Base-by-base conservation (phyloP, 2,113 vertebrate species). In the Hiodon alosoides region DNA sequence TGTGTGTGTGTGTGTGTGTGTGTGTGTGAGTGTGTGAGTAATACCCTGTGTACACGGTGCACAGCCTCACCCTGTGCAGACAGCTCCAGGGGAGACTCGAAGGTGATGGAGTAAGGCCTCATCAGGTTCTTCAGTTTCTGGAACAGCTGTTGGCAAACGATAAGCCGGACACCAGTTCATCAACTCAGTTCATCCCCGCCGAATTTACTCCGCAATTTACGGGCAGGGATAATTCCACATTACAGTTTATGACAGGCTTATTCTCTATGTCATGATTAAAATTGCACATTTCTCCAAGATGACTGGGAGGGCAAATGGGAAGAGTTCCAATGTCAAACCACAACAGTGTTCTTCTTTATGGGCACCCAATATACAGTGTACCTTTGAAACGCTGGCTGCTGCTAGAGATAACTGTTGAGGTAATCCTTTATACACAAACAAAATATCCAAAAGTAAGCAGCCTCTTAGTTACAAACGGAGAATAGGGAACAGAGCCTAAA, bases 91-190 rank as follows among this genome's bases (percentile, higher is more conserved):
- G 97, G 97, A 54, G 97, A 98, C 90, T 97, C 93, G 5, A 99
- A 98, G 82, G 92, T 92, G 60, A 98, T 94, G 83, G 92, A 93
- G 86, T 96, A 94, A 85, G 97, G 97, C 88, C 92, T 97, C 97
- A 99, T 98, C 88, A 99, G 93, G 85, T 93, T 96, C 91, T 96
- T 98, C 89, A 99, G 92, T 84, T 96, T 98, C 91, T 94, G 94
- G 89, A 99, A 99, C 85, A 99, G 93, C 97, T 99, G 91, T 86
- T 72, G 87, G 79, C 55, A 68, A 59, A 81, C 80, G 88, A 91
- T 89, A 89, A 90, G 88, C 71, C 69, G 73, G 59, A 84, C 78
- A 75, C 74, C 76, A 77, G 77, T 81, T 80, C 82, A 85, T 82
- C 77, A 76, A 62, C 53, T n/a, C 11, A 16, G 31, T 59, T 50